Conservation (phyloP, 2,797 vertebrate species). For the Notolabrus celidotus region DNA sequence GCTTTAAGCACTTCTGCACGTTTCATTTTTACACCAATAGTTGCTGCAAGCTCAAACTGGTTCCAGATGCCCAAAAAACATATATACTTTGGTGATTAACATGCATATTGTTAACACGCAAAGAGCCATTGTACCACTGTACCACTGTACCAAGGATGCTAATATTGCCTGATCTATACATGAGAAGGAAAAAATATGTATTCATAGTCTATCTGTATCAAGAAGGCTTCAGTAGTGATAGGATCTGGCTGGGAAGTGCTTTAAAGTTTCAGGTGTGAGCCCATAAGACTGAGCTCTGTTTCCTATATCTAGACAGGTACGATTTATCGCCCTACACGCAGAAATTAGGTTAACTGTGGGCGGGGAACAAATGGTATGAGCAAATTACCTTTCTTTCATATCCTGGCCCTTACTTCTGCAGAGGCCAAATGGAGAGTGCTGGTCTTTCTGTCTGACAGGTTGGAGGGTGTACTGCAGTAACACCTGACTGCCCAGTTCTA, state of each 20-base stretch:
- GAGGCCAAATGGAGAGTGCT: constrained; percentile 41
- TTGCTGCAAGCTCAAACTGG: no score
- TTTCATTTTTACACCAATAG: no score
- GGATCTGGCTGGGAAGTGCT: constrained; percentile 22
- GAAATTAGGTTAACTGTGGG: constrained; percentile 60
- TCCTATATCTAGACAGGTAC: constrained; percentile 35
- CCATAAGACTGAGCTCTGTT: constrained; percentile 34
- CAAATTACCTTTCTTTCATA: constrained; percentile 55
- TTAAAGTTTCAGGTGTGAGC: constrained; percentile 40
- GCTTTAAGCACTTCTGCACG: no score
- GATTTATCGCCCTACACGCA: constrained; percentile 47
- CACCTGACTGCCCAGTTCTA: constrained; percentile 58
- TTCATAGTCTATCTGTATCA: constrained; percentile 44
- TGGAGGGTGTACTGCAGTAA: constrained; percentile 46
- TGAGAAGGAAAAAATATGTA: background rate
- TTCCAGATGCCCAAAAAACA: no score
- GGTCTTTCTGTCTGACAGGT: constrained; percentile 43
- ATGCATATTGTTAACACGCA: no score
- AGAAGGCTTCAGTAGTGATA: constrained; percentile 24
- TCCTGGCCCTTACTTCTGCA: constrained; percentile 39
- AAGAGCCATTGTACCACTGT: no score
- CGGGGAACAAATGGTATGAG: constrained; percentile 30
- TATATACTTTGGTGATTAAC: no score
- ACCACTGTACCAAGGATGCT: no score
- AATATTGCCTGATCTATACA: no score